These are phyloP conservation scores for Chloropsis hardwickii DNA, from an alignment of 2,113 vertebrate species.

Conservation along the genomic window DNA sequence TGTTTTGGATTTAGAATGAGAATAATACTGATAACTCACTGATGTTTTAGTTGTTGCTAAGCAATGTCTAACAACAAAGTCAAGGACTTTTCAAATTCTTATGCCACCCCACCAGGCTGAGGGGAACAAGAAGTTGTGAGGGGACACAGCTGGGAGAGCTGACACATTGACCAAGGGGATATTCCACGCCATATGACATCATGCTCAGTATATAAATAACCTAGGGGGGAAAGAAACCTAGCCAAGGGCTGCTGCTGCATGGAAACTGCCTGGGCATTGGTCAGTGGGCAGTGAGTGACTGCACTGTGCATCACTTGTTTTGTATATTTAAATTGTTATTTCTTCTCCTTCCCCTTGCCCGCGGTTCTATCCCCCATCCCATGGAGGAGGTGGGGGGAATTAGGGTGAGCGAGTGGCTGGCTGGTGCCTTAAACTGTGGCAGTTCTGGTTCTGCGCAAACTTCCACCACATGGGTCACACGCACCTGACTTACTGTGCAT, in stretches of 20 bases:
- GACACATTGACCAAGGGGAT: background rate
- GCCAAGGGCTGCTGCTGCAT: background rate
- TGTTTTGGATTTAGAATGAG: background rate
- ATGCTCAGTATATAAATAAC: background rate
- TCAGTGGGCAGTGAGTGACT: background rate
- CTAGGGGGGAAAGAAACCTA: background rate
- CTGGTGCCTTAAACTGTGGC: background rate
- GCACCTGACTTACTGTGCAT: background rate
- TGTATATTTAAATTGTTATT: background rate
- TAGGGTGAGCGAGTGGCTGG: rapidly evolving
- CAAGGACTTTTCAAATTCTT: background rate
- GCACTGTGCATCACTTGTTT: background rate
- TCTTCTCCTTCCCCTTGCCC: background rate
- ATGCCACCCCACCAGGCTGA: background rate
- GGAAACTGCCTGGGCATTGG: background rate
- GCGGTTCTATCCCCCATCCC: background rate
- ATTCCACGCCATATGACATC: background rate
- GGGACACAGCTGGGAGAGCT: background rate
- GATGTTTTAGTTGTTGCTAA: background rate
- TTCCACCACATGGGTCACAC: background rate
- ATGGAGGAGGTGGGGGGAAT: background rate
- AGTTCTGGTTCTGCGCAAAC: background rate
- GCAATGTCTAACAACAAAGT: background rate
- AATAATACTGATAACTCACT: background rate
- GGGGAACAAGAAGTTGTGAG: background rate